Base-by-base conservation (phyloP, 2,113 vertebrate species). In the Phycodurus eques region DNA sequence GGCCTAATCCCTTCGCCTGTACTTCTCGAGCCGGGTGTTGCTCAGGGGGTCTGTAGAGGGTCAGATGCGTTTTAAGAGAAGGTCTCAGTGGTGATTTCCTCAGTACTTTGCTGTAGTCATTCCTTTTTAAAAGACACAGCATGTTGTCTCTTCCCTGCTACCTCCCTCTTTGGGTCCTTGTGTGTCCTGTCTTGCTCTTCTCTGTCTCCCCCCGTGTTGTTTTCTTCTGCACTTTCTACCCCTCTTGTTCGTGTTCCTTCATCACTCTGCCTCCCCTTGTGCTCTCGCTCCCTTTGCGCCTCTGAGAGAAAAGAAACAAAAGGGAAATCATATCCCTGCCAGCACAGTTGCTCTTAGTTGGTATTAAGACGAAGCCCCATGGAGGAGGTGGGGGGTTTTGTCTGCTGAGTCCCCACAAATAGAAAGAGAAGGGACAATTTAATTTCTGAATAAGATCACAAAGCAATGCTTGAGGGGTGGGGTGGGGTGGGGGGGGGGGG, bases 1-100 rank as follows among this genome's bases (percentile, higher is more conserved):
- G 90, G 84, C 88, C 86, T 91, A 87, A 83, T 88, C 85, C 88
- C 83, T 90, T 88, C 80, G 88, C 90, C 88, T 89, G 75, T 88
- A 83, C 91, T 90, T 82, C 89, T 88, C 86, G 84, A 88, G 88
- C 89, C 82, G 80, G 88, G 87, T 79, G 35, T 84, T 53, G 80
- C 92, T 90, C 57, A 9, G 75, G 85, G 83, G 79, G 82, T 82
- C 83, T 75, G 79, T 78, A 73, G 65, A 79, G 83, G 86, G 89
- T 91, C 89, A 91, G 88, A 84, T 81, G 75, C 76, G 84, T 89
- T 91, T 85, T 87, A 87, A 88, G 86, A 80, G 82, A 65, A 39
- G 20, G 33, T 77, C 86, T 89, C 90, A 87, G 84, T 74, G 66
- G 72, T 88, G 85, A 89, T 89, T 91, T 89, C 88, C 86, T 89